phyloP scores from a whole-genome alignment of 2,797 vertebrate species.

The Fringilla coelebs region DNA sequence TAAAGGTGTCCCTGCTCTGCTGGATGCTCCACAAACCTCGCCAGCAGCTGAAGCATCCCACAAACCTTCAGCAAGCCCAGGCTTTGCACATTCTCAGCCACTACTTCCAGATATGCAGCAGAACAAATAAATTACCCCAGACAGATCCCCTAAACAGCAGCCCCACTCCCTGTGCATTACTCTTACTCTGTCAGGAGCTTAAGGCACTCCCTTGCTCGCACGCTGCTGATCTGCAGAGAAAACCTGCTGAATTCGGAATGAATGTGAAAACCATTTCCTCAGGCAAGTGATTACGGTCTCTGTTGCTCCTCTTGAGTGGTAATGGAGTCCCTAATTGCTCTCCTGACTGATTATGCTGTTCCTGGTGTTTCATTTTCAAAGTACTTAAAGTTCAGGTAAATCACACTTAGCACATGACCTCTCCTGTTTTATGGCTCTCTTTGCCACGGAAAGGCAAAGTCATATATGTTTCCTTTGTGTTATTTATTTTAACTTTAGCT shows the following conservation, averaged over 20 bases:
- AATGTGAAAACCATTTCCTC: conserved; percentile 46
- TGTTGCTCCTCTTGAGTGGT: conserved; percentile 57
- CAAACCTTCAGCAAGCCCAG: not conserved
- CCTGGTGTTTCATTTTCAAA: conserved; percentile 67
- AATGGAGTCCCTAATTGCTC: conserved; percentile 62
- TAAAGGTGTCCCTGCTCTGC: not conserved
- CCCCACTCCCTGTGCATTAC: not conserved
- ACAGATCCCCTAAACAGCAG: not conserved
- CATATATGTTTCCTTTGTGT: not conserved
- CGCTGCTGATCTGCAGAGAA: not conserved
- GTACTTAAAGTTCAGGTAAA: conserved; percentile 61
- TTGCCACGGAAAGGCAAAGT: not conserved
- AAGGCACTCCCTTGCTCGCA: not conserved
- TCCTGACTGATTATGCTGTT: conserved; percentile 61
- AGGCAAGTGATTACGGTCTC: conserved; percentile 52
- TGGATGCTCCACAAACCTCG: not conserved
- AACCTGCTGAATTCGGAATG: not conserved
- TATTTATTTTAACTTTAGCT: not conserved
- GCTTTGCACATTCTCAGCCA: not conserved
- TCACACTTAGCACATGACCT: conserved; percentile 50
- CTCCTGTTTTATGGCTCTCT: conserved; percentile 23
- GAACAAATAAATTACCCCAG: not conserved
- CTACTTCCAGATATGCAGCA: not conserved
- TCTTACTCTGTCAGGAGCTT: not conserved
- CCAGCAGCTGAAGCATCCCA: not conserved